Evolutionary conservation across 2,113 vertebrate species (phyloP), one percentile per base, ranked within the genome.

Genomic region (Atrichornis clamosus): DNA sequence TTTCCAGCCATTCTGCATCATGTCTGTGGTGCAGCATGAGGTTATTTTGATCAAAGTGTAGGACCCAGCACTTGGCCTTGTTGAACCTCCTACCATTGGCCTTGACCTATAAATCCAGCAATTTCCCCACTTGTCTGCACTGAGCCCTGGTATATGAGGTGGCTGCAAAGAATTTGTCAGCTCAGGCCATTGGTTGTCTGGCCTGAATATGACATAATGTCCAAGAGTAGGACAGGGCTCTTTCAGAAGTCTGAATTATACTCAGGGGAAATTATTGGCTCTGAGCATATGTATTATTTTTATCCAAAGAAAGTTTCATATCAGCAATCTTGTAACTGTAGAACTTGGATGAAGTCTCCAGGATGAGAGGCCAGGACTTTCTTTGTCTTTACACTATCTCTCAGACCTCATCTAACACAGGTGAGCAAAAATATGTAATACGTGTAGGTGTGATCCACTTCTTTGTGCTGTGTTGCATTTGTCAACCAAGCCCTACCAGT

Each of bases 371-470:
- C 7, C 22, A 56, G 7, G 11, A 55, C 9, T 41, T 64, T 37
- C 20, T 42, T 21, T 53, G 12, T 58, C 20, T 78, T 44, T 56
- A 10, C 26, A n/a, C 3, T 21, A 27, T 41, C 15, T 84, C 4
- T 86, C 33, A 53, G 22, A 27, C 27, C 70, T 15, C 3, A 4
- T 14, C 11, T 74, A 49, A 49, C 11, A 69, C 4, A 56, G 5
- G 5, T 33, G 9, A 67, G 5, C 6, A 50, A 33, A 92, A 88
- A 47, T 22, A 44, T 8, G 4, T 11, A 37, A 13, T 33, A 46
- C 2, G 4, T n/a, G 6, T 21, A 35, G 27, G 11, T 37, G 11
- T 2, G 0, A 50, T 42, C 24, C 22, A 33, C 6, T 33, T 65
- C 41, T 67, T 59, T 27, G 9, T 30, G 58, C 13, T 26, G 9